Base-by-base conservation (phyloP, 2,888 invertebrate species). In the Drosophila multiciliata region DNA sequence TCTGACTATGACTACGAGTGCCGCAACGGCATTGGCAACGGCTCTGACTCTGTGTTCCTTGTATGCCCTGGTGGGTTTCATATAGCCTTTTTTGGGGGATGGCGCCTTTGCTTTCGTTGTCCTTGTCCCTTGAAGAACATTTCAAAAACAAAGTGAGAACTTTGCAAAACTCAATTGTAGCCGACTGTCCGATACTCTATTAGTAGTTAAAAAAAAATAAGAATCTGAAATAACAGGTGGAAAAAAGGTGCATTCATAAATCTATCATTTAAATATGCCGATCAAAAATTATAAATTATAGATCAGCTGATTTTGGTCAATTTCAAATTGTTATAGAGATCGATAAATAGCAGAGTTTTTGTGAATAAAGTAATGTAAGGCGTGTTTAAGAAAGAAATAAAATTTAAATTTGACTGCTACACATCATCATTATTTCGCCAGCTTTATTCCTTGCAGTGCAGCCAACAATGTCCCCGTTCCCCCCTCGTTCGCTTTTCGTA, bases 41-140 rank as follows among this genome's bases (percentile, higher is more conserved):
- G 48, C 54, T 35, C 42, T 42, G 61, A 7, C 52, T 52, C 40
- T 57, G 36, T 23, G 53, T 11, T 67, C 65, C 66, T 75, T 66
- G 66, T 15, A 20, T 20, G 45, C 8, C 45, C 7, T 23, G 15
- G 23, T 45, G 23, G 71, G 66, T 76, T 76, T 53, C 55, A 36
- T 60, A 68, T 68, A 72, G 66, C 58, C 54, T 61, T 68, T 70
- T 72, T 73, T n/a, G n/a, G 73, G 64, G 77, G 77, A 73, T 66
- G 69, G 52, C 53, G 69, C 66, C 58, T 62, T 61, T 48, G 67
- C 55, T 69, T 55, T 61, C 60, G 49, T 62, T 60, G 49, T 26
- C 54, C 32, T 63, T 58, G 32, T 52, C 42, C 57, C 57, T 57
- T 57, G 29, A 57, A 57, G 57, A 57, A 57, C 40, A 15, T 59